phyloP scores from a whole-genome alignment of 2,888 invertebrate species.

The Isoperla grammatica region DNA sequence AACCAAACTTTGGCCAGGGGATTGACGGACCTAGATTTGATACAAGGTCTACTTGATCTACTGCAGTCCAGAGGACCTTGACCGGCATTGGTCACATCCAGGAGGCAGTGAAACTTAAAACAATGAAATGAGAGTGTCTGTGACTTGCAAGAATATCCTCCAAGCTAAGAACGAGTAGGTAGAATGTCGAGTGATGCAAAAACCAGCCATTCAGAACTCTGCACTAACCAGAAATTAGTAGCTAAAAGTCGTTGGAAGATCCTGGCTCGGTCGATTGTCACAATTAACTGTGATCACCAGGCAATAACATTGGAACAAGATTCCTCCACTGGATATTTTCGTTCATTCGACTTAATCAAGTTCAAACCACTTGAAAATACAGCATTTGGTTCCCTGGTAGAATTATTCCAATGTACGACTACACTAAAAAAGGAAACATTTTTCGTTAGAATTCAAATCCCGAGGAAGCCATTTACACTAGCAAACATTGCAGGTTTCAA shows the following conservation, averaged over 20 bases:
- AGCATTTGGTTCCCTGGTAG: constrained; percentile 14
- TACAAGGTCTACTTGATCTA: no score
- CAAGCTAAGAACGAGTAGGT: no score
- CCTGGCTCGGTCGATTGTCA: constrained; percentile 55
- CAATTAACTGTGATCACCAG: not conserved
- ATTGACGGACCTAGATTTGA: no score
- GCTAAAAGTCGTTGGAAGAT: constrained; percentile 54
- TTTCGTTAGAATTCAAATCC: constrained; percentile 53
- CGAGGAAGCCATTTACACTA: constrained; percentile 58
- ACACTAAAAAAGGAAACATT: constrained; percentile 46
- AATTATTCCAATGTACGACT: constrained; percentile 59
- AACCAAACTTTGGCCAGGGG: no score
- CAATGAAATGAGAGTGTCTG: no score
- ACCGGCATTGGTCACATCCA: no score
- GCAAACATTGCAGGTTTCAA: constrained; percentile 73
- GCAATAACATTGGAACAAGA: constrained; percentile 49
- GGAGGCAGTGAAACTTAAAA: no score
- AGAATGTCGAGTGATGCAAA: no score
- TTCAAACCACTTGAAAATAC: constrained; percentile 39
- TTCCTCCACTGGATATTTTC: constrained; percentile 51
- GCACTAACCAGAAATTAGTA: no score
- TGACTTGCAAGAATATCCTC: no score
- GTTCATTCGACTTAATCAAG: constrained; percentile 50
- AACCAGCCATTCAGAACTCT: no score
- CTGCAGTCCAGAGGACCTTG: no score